A percentile compares a stretch with the other conserved stretches of the same genome.
Evolutionary conservation across 1,140 invertebrate species (phyloP).

Genomic region (Drosophila mayri): DNA sequence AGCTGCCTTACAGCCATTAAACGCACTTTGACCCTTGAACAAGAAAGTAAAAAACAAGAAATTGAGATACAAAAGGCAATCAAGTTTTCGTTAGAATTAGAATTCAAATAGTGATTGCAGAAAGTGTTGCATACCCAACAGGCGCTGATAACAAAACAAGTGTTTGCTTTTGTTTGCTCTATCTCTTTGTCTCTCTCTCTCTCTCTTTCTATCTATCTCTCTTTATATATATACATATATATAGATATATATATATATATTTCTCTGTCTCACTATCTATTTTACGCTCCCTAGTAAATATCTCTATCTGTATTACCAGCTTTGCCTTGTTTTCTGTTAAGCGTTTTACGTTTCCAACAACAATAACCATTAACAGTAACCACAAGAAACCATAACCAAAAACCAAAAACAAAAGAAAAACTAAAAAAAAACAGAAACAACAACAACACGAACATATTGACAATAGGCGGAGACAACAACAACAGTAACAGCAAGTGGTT

Average conservation of each 20-base stretch:
- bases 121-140: conserved; percentile 32
- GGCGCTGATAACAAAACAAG: conserved; percentile 22
- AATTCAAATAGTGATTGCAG: conserved; percentile 7
- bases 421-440: conserved; percentile 22
- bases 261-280: conserved; percentile 24
- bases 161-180: conserved; percentile 33
- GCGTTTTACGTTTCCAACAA: conserved; percentile 41
- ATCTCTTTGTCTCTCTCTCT: conserved; percentile 9
- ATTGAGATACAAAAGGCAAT: conserved; percentile 15
- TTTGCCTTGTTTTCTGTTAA: conserved; percentile 48
- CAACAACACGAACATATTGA: conserved; percentile 49
- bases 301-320: conserved; percentile 33
- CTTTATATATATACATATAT: neutral
- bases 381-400: conserved; percentile 14
- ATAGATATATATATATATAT: conserved; percentile 1
- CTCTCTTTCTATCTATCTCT: conserved; percentile 2
- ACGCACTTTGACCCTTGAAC: conserved; percentile 14
- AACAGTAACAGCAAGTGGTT: neutral
- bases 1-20: conserved; percentile 26
- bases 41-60: neutral
- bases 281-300: conserved; percentile 14
- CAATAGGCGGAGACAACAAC: conserved; percentile 25
- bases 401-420: conserved; percentile 7
- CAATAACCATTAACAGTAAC: conserved; percentile 34
- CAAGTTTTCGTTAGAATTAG: conserved; percentile 4